Percentiles rank a stretch among this genome's conserved stretches.
Conservation (phyloP, 2,113 vertebrate species). For the Rhinoderma darwinii region DNA sequence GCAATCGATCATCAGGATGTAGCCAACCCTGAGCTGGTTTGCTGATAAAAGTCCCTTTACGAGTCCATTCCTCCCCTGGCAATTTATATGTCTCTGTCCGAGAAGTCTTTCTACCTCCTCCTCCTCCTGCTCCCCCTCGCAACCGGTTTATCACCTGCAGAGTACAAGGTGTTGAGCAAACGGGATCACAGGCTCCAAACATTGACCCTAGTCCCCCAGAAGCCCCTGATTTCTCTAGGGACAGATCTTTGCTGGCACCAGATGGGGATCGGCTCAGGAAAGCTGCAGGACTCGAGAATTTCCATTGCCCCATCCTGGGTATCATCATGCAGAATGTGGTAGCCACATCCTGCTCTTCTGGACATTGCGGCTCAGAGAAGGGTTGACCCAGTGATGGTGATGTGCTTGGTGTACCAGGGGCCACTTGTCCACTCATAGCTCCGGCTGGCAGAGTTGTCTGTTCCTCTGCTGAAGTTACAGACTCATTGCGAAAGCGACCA, state of each 20-base stretch:
- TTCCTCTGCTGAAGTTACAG: constrained; percentile 83
- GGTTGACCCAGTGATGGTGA: constrained; percentile 72
- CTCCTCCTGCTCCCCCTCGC: constrained; percentile 62
- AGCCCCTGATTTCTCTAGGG: constrained; percentile 59
- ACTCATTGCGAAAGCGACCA: constrained; percentile 86
- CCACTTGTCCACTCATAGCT: constrained; percentile 82
- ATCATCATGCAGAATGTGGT: constrained; percentile 95
- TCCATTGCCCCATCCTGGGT: constrained; percentile 92
- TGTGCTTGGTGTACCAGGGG: constrained; percentile 72
- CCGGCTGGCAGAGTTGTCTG: constrained; percentile 76
- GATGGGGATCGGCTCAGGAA: constrained; percentile 86
- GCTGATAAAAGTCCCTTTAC: constrained; percentile 91
- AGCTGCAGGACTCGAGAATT: constrained; percentile 81
- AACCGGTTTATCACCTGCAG: constrained; percentile 80
- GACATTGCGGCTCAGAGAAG: constrained; percentile 74
- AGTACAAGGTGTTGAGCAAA: constrained; percentile 86
- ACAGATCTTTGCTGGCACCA: constrained; percentile 79
- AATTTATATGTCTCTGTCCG: constrained; percentile 76
- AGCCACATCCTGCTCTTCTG: constrained; percentile 83
- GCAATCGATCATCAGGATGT: constrained; percentile 88
- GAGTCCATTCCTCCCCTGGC: constrained; percentile 82
- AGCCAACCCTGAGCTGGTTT: constrained; percentile 96
- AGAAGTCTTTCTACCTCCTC: constrained; percentile 73
- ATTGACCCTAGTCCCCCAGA: constrained; percentile 76
- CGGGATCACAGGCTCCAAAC: constrained; percentile 85